Conservation (phyloP, 2,797 vertebrate species). For the Anas bernieri region DNA sequence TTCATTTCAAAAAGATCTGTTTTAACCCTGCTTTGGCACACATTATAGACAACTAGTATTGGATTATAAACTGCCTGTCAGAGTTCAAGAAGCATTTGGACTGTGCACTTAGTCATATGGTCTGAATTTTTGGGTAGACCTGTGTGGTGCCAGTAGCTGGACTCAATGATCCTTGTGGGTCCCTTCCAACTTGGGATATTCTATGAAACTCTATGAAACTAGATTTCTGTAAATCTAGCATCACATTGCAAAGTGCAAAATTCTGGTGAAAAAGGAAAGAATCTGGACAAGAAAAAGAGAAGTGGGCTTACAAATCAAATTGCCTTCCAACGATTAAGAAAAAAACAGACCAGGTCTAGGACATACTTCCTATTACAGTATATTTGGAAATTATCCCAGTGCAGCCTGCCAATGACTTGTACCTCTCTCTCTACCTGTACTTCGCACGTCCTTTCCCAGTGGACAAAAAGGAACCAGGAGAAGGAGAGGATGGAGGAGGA, state of each 20-base stretch:
- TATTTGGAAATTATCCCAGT: neutral
- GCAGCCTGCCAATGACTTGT: neutral
- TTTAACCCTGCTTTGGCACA: neutral
- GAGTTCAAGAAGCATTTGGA: too few species aligned
- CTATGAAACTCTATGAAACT: too few species aligned
- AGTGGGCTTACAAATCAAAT: neutral
- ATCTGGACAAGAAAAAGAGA: neutral
- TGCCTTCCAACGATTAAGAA: neutral
- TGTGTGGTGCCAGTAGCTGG: too few species aligned
- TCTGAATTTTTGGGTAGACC: too few species aligned
- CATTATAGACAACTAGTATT: neutral
- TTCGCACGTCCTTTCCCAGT: neutral
- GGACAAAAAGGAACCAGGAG: neutral
- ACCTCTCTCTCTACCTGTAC: neutral
- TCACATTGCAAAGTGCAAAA: neutral
- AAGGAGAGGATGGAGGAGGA: neutral
- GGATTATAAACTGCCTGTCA: too few species aligned
- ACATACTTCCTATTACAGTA: neutral
- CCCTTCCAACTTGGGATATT: too few species aligned
- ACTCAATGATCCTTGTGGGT: too few species aligned
- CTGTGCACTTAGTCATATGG: too few species aligned
- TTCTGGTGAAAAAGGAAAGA: neutral
- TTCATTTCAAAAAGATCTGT: neutral
- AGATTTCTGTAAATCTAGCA: neutral
- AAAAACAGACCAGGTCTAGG: neutral